Evolutionary conservation across 2,113 vertebrate species (phyloP), one percentile per base, ranked within the genome.

Genomic region (Pipa parva): DNA sequence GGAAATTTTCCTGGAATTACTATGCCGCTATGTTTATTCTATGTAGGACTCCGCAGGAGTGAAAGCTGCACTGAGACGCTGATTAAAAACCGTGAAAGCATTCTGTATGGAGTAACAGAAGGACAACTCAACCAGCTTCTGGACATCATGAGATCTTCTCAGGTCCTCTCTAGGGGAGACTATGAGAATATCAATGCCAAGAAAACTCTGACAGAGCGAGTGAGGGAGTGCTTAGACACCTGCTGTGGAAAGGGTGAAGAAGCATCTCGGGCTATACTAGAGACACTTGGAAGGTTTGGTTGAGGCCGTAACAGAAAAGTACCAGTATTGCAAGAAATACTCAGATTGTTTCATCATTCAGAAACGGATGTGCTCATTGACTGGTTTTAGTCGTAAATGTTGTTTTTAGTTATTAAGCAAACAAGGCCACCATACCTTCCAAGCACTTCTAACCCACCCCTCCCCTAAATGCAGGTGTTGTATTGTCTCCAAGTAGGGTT

Each of bases 81-180:
- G 12, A 36, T 39, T 25, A 78, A 72, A 39, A 73, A 60, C 36
- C 80, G 86, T 6, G 83, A 85, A 60, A 57, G 46, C 49, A 84
- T 90, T 8, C 65, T 91, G 27, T 71, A 31, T 2, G 63, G 64
- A 46, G 86, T 91, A 83, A 90, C 89, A 2, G 85, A 89, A 57
- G 89, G 88, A 4, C 76, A 77, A 1, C 78, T 91, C 26, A 91
- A 91, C 74, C 75, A 78, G 12, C 28, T 85, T 20, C 73, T 91
- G 0, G 89, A 91, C 0, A 74, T 80, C 27, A 73, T 91, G 10
- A 81, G 82, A 26, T 78, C 89, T 0, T 72, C 74, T 36, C 74
- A 73, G 5, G 55, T 5, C 0, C 49, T 91, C 48, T 84, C 82
- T 5, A 78, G 74, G 1, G 27, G 27, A 69, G 83, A 83, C n/a